Conservation (phyloP, 2,888 invertebrate species). For the Alloscopus bannaensis region DNA sequence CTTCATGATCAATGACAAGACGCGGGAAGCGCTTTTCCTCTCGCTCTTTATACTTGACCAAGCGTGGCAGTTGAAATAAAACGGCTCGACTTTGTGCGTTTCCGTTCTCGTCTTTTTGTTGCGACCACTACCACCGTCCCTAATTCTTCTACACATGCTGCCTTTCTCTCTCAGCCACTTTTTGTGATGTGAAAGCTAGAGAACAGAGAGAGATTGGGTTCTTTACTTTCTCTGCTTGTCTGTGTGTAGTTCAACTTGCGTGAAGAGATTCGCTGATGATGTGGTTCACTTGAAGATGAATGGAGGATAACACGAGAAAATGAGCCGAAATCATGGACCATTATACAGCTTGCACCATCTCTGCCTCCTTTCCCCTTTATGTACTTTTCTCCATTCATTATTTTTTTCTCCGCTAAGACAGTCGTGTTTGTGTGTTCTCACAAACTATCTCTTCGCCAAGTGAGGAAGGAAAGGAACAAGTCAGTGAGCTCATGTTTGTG, state of each 20-base stretch:
- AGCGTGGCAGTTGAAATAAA: too few species aligned
- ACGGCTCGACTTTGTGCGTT: too few species aligned
- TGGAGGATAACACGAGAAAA: conserved; percentile 49
- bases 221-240: too few species aligned
- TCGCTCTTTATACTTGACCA: too few species aligned
- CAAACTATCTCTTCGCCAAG: too few species aligned
- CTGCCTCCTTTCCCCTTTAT: neutral
- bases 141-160: neutral
- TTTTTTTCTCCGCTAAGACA: too few species aligned
- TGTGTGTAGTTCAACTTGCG: neutral
- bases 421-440: too few species aligned
- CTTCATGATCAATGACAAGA: too few species aligned
- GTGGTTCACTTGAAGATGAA: conserved; percentile 43
- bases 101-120: neutral
- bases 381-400: conserved; percentile 1
- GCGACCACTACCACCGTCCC: too few species aligned
- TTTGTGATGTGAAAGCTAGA: conserved; percentile 4
- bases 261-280: neutral
- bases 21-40: too few species aligned
- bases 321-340: conserved; percentile 59
- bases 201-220: too few species aligned
- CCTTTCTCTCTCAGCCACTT: neutral
- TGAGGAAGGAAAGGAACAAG: too few species aligned
- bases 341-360: conserved; percentile 26
- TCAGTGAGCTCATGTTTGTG: neutral